phyloP scores from a whole-genome alignment of 2,113 vertebrate species.

The Microcebus jonahi region DNA sequence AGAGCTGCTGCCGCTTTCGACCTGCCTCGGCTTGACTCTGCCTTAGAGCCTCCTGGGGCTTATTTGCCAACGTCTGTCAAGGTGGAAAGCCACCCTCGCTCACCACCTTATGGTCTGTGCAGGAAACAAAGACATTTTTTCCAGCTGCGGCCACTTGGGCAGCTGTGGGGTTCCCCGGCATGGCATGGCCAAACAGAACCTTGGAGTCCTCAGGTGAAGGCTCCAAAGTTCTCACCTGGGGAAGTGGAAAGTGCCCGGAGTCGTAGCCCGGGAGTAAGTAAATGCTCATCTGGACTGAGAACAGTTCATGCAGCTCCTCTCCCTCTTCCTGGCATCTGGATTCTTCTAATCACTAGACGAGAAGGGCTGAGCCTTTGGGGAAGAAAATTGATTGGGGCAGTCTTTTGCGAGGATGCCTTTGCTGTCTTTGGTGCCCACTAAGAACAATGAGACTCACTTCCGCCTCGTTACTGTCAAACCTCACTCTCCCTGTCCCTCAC shows the following conservation, averaged over 20 bases:
- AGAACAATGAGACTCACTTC: rapidly evolving
- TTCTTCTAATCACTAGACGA: not conserved
- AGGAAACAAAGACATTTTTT: not conserved
- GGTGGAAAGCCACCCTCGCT: not conserved
- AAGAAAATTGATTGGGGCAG: not conserved
- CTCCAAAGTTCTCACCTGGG: rapidly evolving
- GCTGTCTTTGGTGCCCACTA: no score
- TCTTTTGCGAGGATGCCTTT: not conserved
- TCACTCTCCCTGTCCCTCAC: not conserved
- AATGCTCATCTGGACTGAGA: not conserved
- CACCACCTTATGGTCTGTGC: not conserved
- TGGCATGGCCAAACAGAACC: rapidly evolving
- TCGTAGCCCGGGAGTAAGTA: not conserved
- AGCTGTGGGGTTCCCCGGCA: not conserved
- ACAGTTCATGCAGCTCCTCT: rapidly evolving
- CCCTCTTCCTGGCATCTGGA: not conserved
- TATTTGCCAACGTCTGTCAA: not conserved
- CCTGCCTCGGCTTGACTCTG: conserved; percentile 63
- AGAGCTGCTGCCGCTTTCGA: conserved; percentile 14
- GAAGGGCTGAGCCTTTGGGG: not conserved
- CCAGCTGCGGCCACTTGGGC: not conserved
- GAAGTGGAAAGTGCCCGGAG: rapidly evolving
- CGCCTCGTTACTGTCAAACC: rapidly evolving
- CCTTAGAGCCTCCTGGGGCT: not conserved
- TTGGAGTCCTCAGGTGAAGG: not conserved